These are phyloP conservation scores for Sinocyclocheilus anshuiensis DNA, from an alignment of 2,113 vertebrate species.

Conservation along the genomic window DNA sequence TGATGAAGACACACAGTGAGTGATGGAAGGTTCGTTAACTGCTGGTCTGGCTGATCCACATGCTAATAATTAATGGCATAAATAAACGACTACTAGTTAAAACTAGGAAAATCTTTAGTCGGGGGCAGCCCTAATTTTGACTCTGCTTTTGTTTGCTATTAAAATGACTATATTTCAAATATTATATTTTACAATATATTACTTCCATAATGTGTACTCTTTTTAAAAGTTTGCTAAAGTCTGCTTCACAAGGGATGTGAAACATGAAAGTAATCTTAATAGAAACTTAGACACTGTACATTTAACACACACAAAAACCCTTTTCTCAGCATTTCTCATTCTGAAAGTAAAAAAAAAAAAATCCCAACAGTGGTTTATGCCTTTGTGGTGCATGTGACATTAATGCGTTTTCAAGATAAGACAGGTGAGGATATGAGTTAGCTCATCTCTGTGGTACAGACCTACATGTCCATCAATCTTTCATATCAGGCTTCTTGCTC, in stretches of 20 bases:
- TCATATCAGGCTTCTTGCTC: constrained; percentile 10
- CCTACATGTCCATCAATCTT: neutral
- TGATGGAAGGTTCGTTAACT: too few species aligned
- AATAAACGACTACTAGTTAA: too few species aligned
- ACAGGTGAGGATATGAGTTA: neutral
- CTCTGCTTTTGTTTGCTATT: too few species aligned
- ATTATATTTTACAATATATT: too few species aligned
- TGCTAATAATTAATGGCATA: too few species aligned
- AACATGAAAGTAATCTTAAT: neutral
- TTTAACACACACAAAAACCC: neutral
- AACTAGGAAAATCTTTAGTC: too few species aligned
- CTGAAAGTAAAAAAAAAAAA: neutral
- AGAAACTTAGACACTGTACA: neutral
- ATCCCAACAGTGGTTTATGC: neutral
- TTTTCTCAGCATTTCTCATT: neutral
- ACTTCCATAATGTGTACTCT: neutral
- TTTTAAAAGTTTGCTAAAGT: neutral
- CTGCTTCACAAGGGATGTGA: neutral
- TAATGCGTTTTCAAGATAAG: neutral
- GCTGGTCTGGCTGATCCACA: too few species aligned
- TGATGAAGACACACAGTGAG: too few species aligned
- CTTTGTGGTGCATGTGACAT: neutral
- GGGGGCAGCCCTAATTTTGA: too few species aligned
- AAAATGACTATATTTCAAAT: too few species aligned
- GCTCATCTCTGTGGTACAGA: neutral